These are phyloP conservation scores for Cabera pusaria DNA, from an alignment of 2,888 invertebrate species.

Conservation along the genomic window DNA sequence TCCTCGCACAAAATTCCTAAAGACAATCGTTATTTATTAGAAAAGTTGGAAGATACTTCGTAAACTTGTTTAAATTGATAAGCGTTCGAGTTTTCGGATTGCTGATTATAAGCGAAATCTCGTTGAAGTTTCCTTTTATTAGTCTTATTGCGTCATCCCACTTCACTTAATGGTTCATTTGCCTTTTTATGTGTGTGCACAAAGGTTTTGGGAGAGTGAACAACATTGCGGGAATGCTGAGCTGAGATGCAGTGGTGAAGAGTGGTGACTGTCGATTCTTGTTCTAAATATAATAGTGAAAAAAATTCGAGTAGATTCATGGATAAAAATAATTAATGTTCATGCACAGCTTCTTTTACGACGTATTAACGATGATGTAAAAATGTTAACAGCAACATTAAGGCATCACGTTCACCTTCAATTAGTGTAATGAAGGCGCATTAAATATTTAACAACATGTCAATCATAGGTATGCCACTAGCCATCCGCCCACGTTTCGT, in stretches of 20 bases:
- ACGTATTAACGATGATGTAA: slow-evolving; percentile 14
- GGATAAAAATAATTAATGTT: background rate
- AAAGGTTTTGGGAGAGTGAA: no score
- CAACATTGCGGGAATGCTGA: no score
- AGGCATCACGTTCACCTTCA: slow-evolving; percentile 13
- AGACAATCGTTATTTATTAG: slow-evolving; percentile 27
- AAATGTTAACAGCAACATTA: slow-evolving; percentile 15
- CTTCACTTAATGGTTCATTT: no score
- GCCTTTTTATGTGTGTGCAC: no score
- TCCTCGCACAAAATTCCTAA: slow-evolving; percentile 12
- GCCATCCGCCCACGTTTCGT: slow-evolving; percentile 13
- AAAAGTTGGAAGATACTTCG: slow-evolving; percentile 27
- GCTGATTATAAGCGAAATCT: slow-evolving; percentile 23
- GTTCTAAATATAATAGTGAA: no score
- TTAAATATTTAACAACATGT: slow-evolving; percentile 15
- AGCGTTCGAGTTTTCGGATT: slow-evolving; percentile 19
- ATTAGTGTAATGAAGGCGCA: slow-evolving; percentile 17
- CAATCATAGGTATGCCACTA: slow-evolving; percentile 18
- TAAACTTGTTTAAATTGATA: slow-evolving; percentile 31
- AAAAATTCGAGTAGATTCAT: no score
- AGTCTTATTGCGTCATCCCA: background rate
- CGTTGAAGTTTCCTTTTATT: slow-evolving; percentile 13
- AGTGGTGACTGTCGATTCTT: no score
- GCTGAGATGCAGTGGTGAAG: no score
- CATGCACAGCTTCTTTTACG: slow-evolving; percentile 9